phyloP scores from a whole-genome alignment of 2,113 vertebrate genomes.

The Pelobates fuscus region DNA sequence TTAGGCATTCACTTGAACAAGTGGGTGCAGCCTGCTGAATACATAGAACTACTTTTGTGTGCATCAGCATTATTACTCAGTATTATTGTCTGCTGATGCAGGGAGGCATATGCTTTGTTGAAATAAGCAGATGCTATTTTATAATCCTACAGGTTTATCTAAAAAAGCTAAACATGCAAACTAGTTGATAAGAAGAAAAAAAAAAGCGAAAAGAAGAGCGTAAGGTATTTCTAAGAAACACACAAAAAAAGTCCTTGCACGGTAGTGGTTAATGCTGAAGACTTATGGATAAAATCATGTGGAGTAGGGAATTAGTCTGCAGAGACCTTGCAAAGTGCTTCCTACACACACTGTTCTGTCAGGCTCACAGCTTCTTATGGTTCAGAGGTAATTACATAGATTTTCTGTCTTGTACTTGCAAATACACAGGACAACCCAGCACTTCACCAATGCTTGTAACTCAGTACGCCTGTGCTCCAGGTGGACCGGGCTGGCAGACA shows the following conservation, averaged over 20 bases:
- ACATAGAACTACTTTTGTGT: not conserved
- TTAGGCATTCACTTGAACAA: not conserved
- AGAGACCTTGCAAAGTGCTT: conserved; percentile 78
- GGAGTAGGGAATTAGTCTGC: conserved; percentile 73
- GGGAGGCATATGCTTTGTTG: conserved; percentile 30
- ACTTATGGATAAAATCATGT: conserved; percentile 50
- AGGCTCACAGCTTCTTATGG: conserved; percentile 88
- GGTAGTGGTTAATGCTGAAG: conserved; percentile 56
- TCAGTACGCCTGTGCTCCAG: conserved; percentile 84
- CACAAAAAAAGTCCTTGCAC: not conserved
- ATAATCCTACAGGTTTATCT: conserved; percentile 31
- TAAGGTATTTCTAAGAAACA: not conserved
- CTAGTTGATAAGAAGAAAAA: not conserved
- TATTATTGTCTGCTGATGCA: conserved; percentile 31
- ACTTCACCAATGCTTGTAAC: conserved; percentile 80
- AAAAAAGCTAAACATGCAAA: conserved; percentile 27
- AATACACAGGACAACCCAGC: conserved; percentile 95
- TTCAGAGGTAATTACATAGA: conserved; percentile 99
- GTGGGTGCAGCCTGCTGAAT: not conserved
- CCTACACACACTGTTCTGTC: conserved; percentile 78
- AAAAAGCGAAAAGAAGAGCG: not conserved
- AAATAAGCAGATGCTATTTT: conserved; percentile 36
- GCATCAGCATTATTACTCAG: conserved; percentile 28
- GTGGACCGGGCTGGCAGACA: conserved; percentile 68
- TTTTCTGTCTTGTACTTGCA: conserved; percentile 99